Conservation (phyloP, 2,113 vertebrate genomes). For the Sturnira hondurensis region DNA sequence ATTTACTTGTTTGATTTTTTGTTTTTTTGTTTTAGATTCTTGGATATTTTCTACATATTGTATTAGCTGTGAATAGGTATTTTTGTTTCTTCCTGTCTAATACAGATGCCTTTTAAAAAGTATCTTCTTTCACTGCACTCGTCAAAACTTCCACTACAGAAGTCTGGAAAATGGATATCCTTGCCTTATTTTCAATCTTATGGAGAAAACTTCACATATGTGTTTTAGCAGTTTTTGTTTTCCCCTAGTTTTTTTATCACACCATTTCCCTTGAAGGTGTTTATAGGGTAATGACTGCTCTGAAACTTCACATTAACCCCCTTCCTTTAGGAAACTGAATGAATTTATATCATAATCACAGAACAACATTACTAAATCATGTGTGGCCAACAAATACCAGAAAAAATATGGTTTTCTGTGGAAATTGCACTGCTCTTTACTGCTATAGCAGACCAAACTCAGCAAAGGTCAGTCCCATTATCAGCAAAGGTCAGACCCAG, state of each 20-base stretch:
- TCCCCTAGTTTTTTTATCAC: neutral
- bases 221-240: neutral
- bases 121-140: neutral
- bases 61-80: neutral
- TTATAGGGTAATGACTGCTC: neutral
- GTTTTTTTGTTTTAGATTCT: neutral
- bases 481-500: neutral
- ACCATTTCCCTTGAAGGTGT: neutral
- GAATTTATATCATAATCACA: neutral
- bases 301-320: neutral
- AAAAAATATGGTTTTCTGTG: neutral
- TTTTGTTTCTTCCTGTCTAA: neutral
- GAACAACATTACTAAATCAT: neutral
- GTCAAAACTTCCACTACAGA: neutral
- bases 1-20: neutral
- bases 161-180: neutral
- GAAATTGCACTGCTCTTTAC: neutral
- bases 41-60: neutral
- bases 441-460: neutral
- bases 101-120: neutral
- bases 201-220: neutral
- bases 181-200: neutral
- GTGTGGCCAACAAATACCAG: neutral
- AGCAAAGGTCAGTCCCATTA: neutral
- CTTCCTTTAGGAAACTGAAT: neutral